phyloP scores from a whole-genome alignment of 2,888 invertebrate genomes.

The Drosophila gaucha region DNA sequence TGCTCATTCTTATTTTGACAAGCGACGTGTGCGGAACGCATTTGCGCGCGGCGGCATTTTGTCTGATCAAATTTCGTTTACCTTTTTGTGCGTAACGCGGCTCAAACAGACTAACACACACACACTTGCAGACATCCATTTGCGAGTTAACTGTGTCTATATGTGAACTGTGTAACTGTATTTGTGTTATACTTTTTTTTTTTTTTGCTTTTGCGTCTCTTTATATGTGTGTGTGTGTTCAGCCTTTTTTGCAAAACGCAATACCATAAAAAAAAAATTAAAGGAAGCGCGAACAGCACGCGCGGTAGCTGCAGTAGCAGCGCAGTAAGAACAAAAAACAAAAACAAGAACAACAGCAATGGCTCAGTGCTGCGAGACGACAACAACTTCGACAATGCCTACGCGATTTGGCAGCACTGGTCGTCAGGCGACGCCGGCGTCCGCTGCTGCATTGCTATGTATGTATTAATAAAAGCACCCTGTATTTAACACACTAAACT shows the following conservation, averaged over 20 bases:
- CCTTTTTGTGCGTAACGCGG: slow-evolving; percentile 30
- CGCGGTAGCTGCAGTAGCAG: slow-evolving; percentile 13
- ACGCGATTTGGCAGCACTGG: slow-evolving; percentile 37
- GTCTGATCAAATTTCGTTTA: slow-evolving; percentile 55
- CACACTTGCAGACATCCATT: background rate
- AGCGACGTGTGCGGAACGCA: slow-evolving; percentile 66
- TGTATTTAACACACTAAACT: slow-evolving; percentile 38
- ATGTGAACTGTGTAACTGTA: slow-evolving; percentile 17
- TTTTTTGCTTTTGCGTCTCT: slow-evolving; percentile 1
- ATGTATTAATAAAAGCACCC: slow-evolving; percentile 43
- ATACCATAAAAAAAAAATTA: background rate
- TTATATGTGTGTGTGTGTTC: slow-evolving; percentile 5
- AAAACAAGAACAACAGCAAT: slow-evolving; percentile 23
- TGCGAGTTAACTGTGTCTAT: slow-evolving; percentile 3
- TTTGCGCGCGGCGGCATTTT: slow-evolving; percentile 37
- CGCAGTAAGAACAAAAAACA: background rate
- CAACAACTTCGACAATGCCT: slow-evolving; percentile 42
- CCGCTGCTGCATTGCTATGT: slow-evolving; percentile 41
- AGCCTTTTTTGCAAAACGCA: slow-evolving; percentile 19
- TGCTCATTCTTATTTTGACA: slow-evolving; percentile 76
- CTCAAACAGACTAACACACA: slow-evolving; percentile 2
- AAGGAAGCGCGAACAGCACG: slow-evolving; percentile 16
- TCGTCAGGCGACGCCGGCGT: slow-evolving; percentile 30
- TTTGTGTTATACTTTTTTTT: slow-evolving; percentile 9
- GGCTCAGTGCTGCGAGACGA: slow-evolving; percentile 60